phyloP scores from a whole-genome alignment of 30 jellyfish, hydroid and myxozoan genomes.

The Aurelia aurita complex sp. Pacific region DNA sequence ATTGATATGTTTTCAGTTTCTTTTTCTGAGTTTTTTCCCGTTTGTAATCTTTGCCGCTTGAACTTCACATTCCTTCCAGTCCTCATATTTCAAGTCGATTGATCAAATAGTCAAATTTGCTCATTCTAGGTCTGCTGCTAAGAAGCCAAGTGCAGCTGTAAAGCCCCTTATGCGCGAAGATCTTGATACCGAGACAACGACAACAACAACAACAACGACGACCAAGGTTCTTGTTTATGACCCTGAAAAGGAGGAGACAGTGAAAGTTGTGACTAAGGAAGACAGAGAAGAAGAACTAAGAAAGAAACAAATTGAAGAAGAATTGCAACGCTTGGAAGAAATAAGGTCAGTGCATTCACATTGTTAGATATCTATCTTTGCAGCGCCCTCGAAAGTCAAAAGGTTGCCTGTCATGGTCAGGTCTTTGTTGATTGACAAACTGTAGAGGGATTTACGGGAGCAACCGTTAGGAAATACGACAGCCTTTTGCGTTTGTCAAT shows the following conservation, averaged over 20 bases:
- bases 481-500: too few species aligned
- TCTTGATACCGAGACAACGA: constrained; percentile 24
- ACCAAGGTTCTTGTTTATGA: constrained; percentile 49
- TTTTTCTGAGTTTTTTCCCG: too few species aligned
- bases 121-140: constrained; percentile 31
- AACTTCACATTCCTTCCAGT: too few species aligned
- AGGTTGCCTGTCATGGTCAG: too few species aligned
- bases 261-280: constrained; percentile 24
- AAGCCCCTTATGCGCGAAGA: constrained; percentile 66
- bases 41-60: too few species aligned
- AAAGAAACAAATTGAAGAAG: constrained; percentile 44
- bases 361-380: too few species aligned
- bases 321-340: constrained; percentile 44
- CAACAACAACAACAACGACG: constrained; percentile 52
- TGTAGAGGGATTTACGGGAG: too few species aligned
- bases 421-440: too few species aligned
- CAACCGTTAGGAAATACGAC: too few species aligned
- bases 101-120: background rate
- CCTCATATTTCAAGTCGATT: background rate
- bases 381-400: too few species aligned
- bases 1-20: too few species aligned
- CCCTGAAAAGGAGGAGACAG: constrained; percentile 43
- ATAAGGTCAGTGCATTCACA: constrained; percentile 10
- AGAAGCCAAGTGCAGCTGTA: constrained; percentile 67
- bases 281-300: constrained; percentile 52